Evolutionary conservation across 2,113 vertebrate genomes (phyloP).

Genomic region (Saccopteryx bilineata): DNA sequence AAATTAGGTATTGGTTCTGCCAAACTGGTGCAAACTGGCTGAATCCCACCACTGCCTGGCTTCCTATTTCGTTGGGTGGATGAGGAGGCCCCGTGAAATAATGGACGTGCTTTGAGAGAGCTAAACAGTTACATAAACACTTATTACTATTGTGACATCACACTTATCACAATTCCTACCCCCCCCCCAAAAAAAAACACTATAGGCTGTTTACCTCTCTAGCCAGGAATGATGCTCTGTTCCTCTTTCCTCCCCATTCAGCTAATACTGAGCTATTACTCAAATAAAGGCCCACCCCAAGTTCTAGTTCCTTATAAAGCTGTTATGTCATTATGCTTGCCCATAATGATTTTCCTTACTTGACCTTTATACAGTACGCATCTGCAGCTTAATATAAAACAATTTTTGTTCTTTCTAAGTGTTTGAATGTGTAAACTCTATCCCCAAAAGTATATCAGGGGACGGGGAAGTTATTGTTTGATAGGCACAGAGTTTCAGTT

Average conservation of each 20-base stretch:
- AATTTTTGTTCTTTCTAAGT: not conserved
- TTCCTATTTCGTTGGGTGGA: not conserved
- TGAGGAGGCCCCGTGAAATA: not conserved
- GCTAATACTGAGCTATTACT: not conserved
- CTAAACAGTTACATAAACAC: not conserved
- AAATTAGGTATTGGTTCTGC: too few species aligned
- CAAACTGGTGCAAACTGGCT: too few species aligned
- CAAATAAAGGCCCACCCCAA: not conserved
- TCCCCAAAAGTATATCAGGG: not conserved
- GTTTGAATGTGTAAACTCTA: not conserved
- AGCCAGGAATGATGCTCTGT: not conserved
- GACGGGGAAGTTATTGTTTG: not conserved
- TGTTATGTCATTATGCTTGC: not conserved
- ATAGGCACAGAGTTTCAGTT: not conserved
- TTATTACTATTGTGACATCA: not conserved
- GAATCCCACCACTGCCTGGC: too few species aligned
- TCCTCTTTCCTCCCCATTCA: not conserved
- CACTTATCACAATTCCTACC: not conserved
- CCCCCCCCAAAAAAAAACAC: not conserved
- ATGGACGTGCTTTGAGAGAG: not conserved
- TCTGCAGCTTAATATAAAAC: not conserved
- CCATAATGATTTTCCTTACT: slow-evolving; percentile 20
- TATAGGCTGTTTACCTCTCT: not conserved
- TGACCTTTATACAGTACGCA: not conserved
- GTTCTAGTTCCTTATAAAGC: not conserved